Base-by-base conservation (phyloP, 2,888 invertebrate species). In the Aromia moschata region DNA sequence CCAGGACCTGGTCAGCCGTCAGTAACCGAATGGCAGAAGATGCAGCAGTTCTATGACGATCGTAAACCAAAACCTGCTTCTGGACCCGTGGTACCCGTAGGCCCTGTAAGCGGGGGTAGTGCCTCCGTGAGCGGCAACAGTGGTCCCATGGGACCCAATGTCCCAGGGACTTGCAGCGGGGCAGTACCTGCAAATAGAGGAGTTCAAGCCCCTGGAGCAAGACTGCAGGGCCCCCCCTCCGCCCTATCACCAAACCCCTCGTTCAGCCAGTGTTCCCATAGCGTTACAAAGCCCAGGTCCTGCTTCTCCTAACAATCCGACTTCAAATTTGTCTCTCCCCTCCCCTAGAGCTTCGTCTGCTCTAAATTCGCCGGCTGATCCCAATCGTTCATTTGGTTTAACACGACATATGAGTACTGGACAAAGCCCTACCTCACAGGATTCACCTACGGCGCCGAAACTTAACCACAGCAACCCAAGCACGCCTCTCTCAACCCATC, bases 1-100 rank as follows among this genome's bases (percentile, higher is more conserved):
- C 49, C 64, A 40, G 66, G 64, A 51, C 56, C 66, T 43, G 43
- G 43, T 12, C 43, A 20, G 14, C 87, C 88, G 2, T 91, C 91
- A 80, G 86, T 93, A 79, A 33, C 33, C n/a, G 95, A 96, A 77
- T 96, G 96, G 96, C 91, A 92, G 73, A 94, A 95, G 79, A 81
- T 95, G 69, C 94, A 94, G 74, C 90, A 94, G 79, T 93, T 91
- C 81, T 90, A 89, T 73, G 93, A 94, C 71, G 85, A 86, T 49
- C 86, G 89, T 74, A 87, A 87, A 69, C 84, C 73, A 60, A 74
- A 76, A 58, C 72, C 74, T 54, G 65, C 65, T 74, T 78, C 71
- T 77, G 77, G 69, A 69, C 60, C 69, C 58, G 65, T 71, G 62
- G 74, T 73, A 59, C 72, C 74, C 56, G 65, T 73, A 46, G 70